Evolutionary conservation across 1,140 invertebrate species (phyloP).

Genomic region (Belonocnema kinseyi): DNA sequence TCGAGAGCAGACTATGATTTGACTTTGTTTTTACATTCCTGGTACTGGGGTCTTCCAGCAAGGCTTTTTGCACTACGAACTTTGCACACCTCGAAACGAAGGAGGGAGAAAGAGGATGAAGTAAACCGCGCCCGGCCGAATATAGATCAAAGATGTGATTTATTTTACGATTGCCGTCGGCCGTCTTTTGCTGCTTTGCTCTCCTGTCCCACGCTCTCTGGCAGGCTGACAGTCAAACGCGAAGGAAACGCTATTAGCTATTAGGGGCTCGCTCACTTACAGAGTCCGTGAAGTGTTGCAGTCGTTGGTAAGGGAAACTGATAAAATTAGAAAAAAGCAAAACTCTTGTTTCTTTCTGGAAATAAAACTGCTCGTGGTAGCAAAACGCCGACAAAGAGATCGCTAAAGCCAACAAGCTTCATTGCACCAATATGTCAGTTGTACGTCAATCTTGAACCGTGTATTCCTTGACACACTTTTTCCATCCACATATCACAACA

Average conservation of each 20-base stretch:
- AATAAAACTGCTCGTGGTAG: slow-evolving; percentile 25
- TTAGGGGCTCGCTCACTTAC: slow-evolving; percentile 53
- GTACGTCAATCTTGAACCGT: slow-evolving; percentile 17
- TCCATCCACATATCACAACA: neutral
- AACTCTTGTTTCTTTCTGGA: slow-evolving; percentile 3
- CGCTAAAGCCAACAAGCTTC: slow-evolving; percentile 9
- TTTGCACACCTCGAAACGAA: slow-evolving; percentile 24
- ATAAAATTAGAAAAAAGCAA: slow-evolving; percentile 23
- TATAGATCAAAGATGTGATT: slow-evolving; percentile 73
- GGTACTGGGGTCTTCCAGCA: neutral
- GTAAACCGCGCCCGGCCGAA: slow-evolving; percentile 48
- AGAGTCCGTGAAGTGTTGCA: neutral
- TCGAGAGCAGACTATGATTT: neutral
- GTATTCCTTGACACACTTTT: slow-evolving; percentile 28
- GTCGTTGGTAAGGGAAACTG: slow-evolving; percentile 10
- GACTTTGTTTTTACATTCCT: neutral
- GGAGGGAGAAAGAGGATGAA: neutral
- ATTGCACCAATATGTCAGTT: slow-evolving; percentile 29
- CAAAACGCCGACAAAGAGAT: slow-evolving; percentile 20
- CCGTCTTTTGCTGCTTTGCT: slow-evolving; percentile 28
- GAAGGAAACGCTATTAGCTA: slow-evolving; percentile 60
- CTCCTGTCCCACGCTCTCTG: slow-evolving; percentile 39
- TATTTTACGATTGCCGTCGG: slow-evolving; percentile 65
- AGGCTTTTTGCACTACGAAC: slow-evolving; percentile 5
- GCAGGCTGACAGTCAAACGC: slow-evolving; percentile 48